phyloP scores from a whole-genome alignment of 2,888 invertebrate species.

The Rotaria socialis region DNA sequence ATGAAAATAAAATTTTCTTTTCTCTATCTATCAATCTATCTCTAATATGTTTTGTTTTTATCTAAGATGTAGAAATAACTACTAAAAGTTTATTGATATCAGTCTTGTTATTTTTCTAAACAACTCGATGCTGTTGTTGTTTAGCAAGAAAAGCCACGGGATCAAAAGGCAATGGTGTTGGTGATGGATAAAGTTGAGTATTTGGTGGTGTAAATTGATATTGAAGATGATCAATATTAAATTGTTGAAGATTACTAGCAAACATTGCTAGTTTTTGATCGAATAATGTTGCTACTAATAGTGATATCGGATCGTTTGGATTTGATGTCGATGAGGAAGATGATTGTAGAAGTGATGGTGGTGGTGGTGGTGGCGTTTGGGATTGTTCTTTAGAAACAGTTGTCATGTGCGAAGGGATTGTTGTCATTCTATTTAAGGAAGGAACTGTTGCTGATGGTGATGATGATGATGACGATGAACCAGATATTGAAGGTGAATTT shows the following conservation, averaged over 20 bases:
- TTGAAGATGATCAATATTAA: conserved; percentile 10
- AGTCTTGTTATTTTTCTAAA: not conserved
- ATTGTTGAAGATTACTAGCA: conserved; percentile 7
- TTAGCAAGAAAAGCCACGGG: conserved; percentile 17
- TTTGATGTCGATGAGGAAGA: conserved; percentile 5
- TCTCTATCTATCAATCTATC: not conserved
- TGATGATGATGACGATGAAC: conserved; percentile 40
- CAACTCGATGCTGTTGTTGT: not conserved
- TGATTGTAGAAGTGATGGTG: not conserved
- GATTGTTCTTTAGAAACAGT: not conserved
- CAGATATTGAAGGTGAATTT: not conserved
- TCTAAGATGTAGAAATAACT: not conserved
- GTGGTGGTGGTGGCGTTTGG: conserved; percentile 35
- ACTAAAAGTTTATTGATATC: not conserved
- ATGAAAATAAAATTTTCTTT: not conserved
- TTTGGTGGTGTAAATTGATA: conserved; percentile 7
- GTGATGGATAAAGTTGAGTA: conserved; percentile 8
- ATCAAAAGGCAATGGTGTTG: conserved; percentile 3
- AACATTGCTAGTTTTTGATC: conserved; percentile 11
- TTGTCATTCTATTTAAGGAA: not conserved
- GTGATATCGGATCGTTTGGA: not conserved
- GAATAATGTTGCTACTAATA: conserved; percentile 20
- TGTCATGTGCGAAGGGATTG: conserved; percentile 3
- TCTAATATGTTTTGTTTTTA: not conserved
- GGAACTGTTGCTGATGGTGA: not conserved